Percentiles rank a stretch among this genome's conserved stretches.
These are phyloP conservation scores for Acronicta leporina DNA, from an alignment of 2,888 invertebrate species.

Conservation along the genomic window DNA sequence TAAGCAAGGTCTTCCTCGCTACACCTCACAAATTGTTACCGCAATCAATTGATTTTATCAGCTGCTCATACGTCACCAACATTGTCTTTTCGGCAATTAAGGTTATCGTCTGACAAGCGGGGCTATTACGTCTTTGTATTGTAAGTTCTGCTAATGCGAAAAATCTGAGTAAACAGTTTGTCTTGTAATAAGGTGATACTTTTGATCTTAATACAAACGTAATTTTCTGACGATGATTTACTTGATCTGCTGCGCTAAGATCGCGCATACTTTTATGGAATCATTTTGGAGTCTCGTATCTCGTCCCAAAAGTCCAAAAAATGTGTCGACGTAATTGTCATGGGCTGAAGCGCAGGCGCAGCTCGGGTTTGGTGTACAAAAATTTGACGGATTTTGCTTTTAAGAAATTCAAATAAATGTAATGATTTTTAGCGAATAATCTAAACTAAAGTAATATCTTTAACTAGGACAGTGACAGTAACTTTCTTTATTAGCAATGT, in stretches of 20 bases:
- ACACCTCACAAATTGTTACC: no score
- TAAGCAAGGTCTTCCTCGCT: no score
- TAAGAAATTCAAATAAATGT: no score
- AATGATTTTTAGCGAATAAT: background rate
- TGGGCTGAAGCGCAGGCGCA: no score
- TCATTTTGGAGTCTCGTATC: no score
- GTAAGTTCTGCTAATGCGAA: background rate
- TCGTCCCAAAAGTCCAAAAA: no score
- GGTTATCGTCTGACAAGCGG: conserved; percentile 22
- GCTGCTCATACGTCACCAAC: conserved; percentile 17
- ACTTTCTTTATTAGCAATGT: background rate
- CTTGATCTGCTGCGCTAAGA: no score
- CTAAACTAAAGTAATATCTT: background rate
- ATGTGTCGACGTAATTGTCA: no score
- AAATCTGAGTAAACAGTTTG: conserved; percentile 15
- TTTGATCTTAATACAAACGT: conserved; percentile 12
- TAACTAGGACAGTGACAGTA: conserved; percentile 1
- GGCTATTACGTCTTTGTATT: conserved; percentile 13
- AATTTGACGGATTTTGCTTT: no score
- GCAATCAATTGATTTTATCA: conserved; percentile 5
- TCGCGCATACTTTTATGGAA: no score
- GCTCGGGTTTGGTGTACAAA: no score
- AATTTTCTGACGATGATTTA: background rate
- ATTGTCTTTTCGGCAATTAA: conserved; percentile 32
- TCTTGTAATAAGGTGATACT: conserved; percentile 28